Base-by-base conservation (phyloP, 2,113 vertebrate genomes). In the Daubentonia madagascariensis region DNA sequence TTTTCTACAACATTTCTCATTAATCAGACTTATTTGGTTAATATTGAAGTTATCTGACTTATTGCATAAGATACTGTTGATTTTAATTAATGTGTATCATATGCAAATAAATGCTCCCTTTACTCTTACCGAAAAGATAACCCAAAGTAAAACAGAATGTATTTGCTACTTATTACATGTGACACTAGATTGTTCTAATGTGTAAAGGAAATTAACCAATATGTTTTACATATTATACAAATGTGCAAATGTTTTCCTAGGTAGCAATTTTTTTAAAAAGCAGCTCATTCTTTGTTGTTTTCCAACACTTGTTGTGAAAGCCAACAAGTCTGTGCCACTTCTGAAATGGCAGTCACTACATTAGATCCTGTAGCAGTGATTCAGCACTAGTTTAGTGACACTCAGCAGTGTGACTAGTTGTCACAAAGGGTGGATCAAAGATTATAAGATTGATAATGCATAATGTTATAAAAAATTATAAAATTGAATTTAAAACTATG, bases 291-390 rank as follows among this genome's bases (percentile, higher is more conserved):
- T 59, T 93, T 72, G 45, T 89, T 89, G 23, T 48, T 92, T 90
- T 63, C 30, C 75, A 35, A 65, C n/a, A n/a, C n/a, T n/a, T n/a
- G n/a, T 76, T 68, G 89, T 85, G 76, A 96, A 97, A 90, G 48
- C 70, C 18, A 28, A 70, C 20, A 32, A 90, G 37, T 90, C 81
- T n/a, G 2, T 73, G 40, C 83, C 37, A 4, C 80, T 97, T 97
- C 54, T 84, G 59, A 93, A 89, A 63, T 32, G 68, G 18, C 65
- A 89, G 83, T 83, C 52, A 88, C 61, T 73, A 52, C 40, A 52
- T 89, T 65, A 61, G 86, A 25, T 67, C 54, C n/a, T 50, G 25
- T 17, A 79, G 40, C 37, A 73, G 68, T 32, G 78, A 85, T 45
- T 85, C 67, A 93, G 68, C 68, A 43, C 67, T 59, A 73, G 75